Evolutionary conservation across 2,797 vertebrate genomes (phyloP), one percentile per base, ranked within the genome.

Genomic region (Oreonectes daqikongensis): DNA sequence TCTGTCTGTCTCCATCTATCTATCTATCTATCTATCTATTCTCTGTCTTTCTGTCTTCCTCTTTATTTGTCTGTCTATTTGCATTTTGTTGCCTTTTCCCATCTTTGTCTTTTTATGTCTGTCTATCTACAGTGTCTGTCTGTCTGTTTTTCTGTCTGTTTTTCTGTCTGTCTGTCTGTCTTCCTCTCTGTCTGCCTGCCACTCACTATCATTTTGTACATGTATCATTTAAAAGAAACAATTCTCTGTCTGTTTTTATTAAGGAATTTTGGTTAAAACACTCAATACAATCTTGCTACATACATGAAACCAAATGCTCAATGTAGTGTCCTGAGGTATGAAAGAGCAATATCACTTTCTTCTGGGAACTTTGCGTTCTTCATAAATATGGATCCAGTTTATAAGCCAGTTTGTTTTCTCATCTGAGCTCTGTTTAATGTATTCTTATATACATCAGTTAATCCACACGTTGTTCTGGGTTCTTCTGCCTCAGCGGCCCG

Each of bases 1-100:
- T 46, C 26, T 65, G 20, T 63, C 42, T 79, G 50, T 53, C n/a
- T 71, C 22, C 69, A n/a, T 71, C 59, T 73, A 57, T 77, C 53
- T 77, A 72, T n/a, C n/a, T n/a, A n/a, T n/a, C n/a, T n/a, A n/a
- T n/a, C n/a, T n/a, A n/a, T n/a, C n/a, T n/a, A n/a, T n/a, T n/a
- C n/a, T n/a, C n/a, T n/a, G n/a, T n/a, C n/a, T n/a, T n/a, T n/a
- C n/a, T n/a, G n/a, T n/a, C n/a, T n/a, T n/a, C n/a, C n/a, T n/a
- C n/a, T n/a, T n/a, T n/a, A n/a, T n/a, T n/a, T n/a, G 8, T 32
- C 65, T 18, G 1, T 67, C 50, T 57, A 3, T 38, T 48, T 10
- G 8, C 20, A n/a, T n/a, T n/a, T n/a, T n/a, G n/a, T 52, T 18
- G 2, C 57, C 48, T 28, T 17, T 40, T 46, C 2, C 12, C 17